These are phyloP conservation scores for Meloe dianella DNA, from an alignment of 2,888 invertebrate genomes.

Conservation along the genomic window DNA sequence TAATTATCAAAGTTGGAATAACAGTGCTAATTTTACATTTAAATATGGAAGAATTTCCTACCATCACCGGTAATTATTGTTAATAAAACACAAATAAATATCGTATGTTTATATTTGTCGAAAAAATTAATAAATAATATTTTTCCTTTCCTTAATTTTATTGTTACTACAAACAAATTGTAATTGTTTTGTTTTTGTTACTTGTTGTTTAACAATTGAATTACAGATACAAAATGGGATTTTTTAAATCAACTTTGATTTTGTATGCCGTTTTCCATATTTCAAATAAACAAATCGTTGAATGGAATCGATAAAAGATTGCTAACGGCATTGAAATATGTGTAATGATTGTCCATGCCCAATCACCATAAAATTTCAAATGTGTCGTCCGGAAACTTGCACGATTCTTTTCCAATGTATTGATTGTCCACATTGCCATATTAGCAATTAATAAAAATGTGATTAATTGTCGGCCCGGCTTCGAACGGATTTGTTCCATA, in stretches of 20 bases:
- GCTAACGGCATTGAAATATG: conserved; percentile 93
- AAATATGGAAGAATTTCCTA: background rate
- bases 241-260: conserved; percentile 86
- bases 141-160: background rate
- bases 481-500: conserved; percentile 80
- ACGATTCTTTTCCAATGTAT: conserved; percentile 88
- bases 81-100: background rate
- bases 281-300: conserved; percentile 93
- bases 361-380: conserved; percentile 87
- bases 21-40: background rate
- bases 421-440: conserved; percentile 93
- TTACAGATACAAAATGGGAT: conserved; percentile 55
- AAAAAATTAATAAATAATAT: background rate
- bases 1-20: background rate
- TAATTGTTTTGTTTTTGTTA: background rate
- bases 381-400: conserved; percentile 93
- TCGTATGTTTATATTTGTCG: no score
- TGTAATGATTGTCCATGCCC: conserved; percentile 96
- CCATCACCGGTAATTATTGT: no score
- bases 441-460: conserved; percentile 91
- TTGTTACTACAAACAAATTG: background rate
- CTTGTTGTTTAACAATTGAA: background rate
- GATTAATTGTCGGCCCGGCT: conserved; percentile 92
- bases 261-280: conserved; percentile 97
- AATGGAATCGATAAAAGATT: conserved; percentile 94